These are phyloP conservation scores for Trissoscelio sp. DNA, from an alignment of 2,888 invertebrate species.

Conservation along the genomic window DNA sequence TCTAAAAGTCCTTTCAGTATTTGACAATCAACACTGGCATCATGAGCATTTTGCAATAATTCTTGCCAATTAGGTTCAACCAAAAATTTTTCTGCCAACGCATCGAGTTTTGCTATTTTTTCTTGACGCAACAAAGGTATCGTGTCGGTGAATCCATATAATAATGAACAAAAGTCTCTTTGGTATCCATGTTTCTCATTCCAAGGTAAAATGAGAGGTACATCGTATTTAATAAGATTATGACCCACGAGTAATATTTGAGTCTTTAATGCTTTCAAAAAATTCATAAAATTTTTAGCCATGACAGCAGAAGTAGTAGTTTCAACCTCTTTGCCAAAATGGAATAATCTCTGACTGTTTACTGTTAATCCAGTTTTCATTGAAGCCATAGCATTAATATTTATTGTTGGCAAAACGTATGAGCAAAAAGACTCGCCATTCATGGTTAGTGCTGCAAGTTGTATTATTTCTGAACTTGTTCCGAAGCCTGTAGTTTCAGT, in stretches of 20 bases:
- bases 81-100: constrained; percentile 3
- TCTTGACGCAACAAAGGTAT: constrained; percentile 17
- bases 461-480: constrained; percentile 42
- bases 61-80: background rate
- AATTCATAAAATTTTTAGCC: background rate
- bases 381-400: background rate
- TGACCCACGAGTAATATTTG: constrained; percentile 24
- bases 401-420: background rate
- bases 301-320: background rate
- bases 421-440: constrained; percentile 13
- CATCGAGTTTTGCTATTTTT: constrained; percentile 21
- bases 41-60: constrained; percentile 1
- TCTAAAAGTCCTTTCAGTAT: constrained; percentile 9
- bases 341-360: background rate
- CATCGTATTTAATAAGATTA: constrained; percentile 25
- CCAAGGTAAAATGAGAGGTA: constrained; percentile 17
- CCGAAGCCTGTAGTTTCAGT: constrained; percentile 56
- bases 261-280: background rate
- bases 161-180: background rate
- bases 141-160: constrained; percentile 26
- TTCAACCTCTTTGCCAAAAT: background rate
- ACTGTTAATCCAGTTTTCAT: constrained; percentile 6
- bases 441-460: constrained; percentile 34
- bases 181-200: background rate
- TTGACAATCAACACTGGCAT: constrained; percentile 15